phyloP scores from a whole-genome alignment of 2,888 invertebrate genomes.

The Campoletis raptor region DNA sequence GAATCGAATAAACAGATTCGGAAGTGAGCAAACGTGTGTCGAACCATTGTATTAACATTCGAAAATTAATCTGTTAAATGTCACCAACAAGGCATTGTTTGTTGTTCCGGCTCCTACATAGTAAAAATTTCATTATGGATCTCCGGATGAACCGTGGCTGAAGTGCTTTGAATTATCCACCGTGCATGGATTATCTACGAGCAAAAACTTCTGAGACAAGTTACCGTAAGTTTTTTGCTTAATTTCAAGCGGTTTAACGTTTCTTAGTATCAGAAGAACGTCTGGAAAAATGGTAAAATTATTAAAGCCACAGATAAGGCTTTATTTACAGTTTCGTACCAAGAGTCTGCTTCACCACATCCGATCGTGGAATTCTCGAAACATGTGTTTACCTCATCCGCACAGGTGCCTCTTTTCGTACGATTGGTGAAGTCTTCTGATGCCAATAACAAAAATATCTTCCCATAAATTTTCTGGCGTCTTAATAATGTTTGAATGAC shows the following conservation, averaged over 20 bases:
- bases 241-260: not conserved
- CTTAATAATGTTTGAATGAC: not conserved
- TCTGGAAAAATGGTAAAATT: not conserved
- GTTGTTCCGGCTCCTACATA: no score
- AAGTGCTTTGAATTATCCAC: not conserved
- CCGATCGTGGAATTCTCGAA: not conserved
- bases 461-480: not conserved
- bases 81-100: no score
- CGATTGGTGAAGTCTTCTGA: not conserved
- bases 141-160: not conserved
- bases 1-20: no score
- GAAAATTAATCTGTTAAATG: no score
- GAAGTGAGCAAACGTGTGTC: no score
- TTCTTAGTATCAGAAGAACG: not conserved
- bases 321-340: not conserved
- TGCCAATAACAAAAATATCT: not conserved
- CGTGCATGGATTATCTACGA: not conserved
- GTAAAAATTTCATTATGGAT: not conserved
- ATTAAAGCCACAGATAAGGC: not conserved
- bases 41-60: no score
- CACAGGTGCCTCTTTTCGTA: conserved; percentile 4
- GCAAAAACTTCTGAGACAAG: not conserved
- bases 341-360: not conserved
- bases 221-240: not conserved
- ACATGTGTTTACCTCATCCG: conserved; percentile 8